These are phyloP conservation scores for Drosophila kepulauana DNA, from an alignment of 1,140 invertebrate species.

Conservation along the genomic window DNA sequence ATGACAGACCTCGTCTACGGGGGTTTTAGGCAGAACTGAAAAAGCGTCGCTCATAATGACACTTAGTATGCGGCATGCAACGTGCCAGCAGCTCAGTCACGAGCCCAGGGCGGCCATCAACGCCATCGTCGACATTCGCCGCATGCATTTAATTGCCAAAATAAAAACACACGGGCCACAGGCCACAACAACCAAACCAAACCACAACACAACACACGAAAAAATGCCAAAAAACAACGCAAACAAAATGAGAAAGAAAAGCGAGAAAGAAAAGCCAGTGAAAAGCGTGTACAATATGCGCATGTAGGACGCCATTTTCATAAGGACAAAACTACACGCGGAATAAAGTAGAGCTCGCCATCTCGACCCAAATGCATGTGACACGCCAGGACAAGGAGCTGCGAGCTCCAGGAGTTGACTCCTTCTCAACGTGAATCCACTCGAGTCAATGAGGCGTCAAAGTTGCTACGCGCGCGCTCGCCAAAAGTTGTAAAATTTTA, in stretches of 20 bases:
- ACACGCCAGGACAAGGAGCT: slow-evolving; percentile 58
- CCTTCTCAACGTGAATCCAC: slow-evolving; percentile 55
- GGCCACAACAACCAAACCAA: slow-evolving; percentile 13
- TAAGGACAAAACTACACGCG: slow-evolving; percentile 54
- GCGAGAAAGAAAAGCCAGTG: slow-evolving; percentile 43
- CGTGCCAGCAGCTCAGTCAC: slow-evolving; percentile 78
- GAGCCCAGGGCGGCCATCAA: slow-evolving; percentile 67
- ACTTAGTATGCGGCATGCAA: slow-evolving; percentile 83
- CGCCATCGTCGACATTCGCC: slow-evolving; percentile 76
- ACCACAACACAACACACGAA: neutral
- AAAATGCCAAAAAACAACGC: neutral
- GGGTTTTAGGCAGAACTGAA: slow-evolving; percentile 39
- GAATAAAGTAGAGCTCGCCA: slow-evolving; percentile 72
- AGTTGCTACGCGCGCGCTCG: slow-evolving; percentile 67
- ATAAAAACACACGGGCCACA: slow-evolving; percentile 65
- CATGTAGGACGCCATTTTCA: slow-evolving; percentile 74
- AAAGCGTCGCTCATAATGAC: slow-evolving; percentile 75
- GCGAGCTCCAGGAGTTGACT: neutral
- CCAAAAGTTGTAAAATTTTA: slow-evolving; percentile 80
- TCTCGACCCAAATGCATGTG: slow-evolving; percentile 77
- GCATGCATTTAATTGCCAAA: slow-evolving; percentile 85
- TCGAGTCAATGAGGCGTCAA: slow-evolving; percentile 82
- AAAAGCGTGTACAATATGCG: slow-evolving; percentile 73
- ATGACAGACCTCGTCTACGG: slow-evolving; percentile 67
- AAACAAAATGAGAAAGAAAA: neutral